Evolutionary conservation across 2,888 invertebrate species (phyloP).

Genomic region (Imbricaverruca yamaguchii): DNA sequence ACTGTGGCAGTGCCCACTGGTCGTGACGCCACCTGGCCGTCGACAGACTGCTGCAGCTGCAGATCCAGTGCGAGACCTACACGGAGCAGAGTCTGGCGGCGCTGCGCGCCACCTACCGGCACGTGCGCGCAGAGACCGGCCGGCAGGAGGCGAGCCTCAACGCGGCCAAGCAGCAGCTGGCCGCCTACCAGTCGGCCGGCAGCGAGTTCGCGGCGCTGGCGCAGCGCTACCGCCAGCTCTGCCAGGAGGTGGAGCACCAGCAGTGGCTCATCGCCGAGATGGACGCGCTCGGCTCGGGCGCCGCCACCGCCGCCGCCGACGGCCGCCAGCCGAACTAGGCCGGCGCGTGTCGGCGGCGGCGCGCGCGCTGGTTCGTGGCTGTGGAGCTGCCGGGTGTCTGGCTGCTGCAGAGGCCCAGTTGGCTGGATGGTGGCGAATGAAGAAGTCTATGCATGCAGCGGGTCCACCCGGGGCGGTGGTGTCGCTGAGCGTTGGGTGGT

Average conservation of each 20-base stretch:
- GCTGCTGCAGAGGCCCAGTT: too few species aligned
- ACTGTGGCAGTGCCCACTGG: too few species aligned
- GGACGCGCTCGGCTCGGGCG: slow-evolving; percentile 30
- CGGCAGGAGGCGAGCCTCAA: slow-evolving; percentile 47
- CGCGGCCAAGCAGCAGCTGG: slow-evolving; percentile 12
- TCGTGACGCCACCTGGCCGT: neutral
- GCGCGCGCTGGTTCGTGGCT: too few species aligned
- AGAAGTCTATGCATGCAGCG: too few species aligned
- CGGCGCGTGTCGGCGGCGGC: neutral
- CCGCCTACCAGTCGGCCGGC: slow-evolving; percentile 2
- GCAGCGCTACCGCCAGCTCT: slow-evolving; percentile 77
- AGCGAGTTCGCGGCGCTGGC: neutral
- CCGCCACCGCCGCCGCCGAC: slow-evolving; percentile 1
- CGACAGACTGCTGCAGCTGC: slow-evolving; percentile 30
- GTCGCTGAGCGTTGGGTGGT: too few species aligned
- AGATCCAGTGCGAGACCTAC: slow-evolving; percentile 78
- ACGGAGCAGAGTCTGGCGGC: slow-evolving; percentile 67
- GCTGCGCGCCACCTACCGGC: slow-evolving; percentile 67
- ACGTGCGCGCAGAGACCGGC: slow-evolving; percentile 60
- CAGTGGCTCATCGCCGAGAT: slow-evolving; percentile 30
- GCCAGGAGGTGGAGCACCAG: slow-evolving; percentile 56
- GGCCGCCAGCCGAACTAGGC: neutral
- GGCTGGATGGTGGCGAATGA: too few species aligned
- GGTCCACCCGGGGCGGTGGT: too few species aligned
- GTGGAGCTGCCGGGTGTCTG: too few species aligned